Evolutionary conservation across 92 coral and sea anemone species (phyloP), one percentile per base, ranked within the genome.

Genomic region (Scolanthus callimorphus): DNA sequence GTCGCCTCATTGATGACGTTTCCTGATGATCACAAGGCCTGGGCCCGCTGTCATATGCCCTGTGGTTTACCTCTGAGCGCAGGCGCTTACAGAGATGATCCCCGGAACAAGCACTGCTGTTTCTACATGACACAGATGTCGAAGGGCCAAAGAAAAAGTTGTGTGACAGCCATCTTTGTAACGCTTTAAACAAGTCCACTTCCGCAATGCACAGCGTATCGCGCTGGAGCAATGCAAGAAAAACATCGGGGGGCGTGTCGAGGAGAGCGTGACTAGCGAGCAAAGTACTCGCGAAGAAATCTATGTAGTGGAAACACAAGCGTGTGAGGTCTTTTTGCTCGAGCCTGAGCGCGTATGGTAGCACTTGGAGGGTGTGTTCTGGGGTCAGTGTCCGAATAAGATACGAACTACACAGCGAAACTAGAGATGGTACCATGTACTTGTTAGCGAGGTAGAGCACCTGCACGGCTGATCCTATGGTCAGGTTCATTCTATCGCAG

Each of bases 261-360:
- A 77, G 41, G 39, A 90, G 86, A 1, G 72, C 58, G 11, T 73
- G 84, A 17, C 78, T 69, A 19, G 59, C 70, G 13, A 90, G 38
- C 2, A 77, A 76, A 57, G 68, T 79, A 24, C 71, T 74, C 9
- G 74, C 39, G 37, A 78, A 74, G 9, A 78, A 61, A 29, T 90
- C 95, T 13, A 86, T 83, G 20, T 75, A 28, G 17, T 83, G 53
- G 79, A 95, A 79, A 44, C 95, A 86, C 11, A 76, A 71, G 49
- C 75, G 71, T 47, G 63, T 51, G 22, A 90, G 57, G 17, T 55
- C 85, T 20, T 79, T 70, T 45, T 81, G 90, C 28, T 78, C 86
- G 22, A 75, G 65, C 23, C 62, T 51, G 34, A 73, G 41, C 24
- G 95, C 85, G 30, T 69, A 81, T 21, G 80, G 77, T 11, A 86